phyloP scores from a whole-genome alignment of 2,888 invertebrate genomes.

The Caenorhabditis sp. region DNA sequence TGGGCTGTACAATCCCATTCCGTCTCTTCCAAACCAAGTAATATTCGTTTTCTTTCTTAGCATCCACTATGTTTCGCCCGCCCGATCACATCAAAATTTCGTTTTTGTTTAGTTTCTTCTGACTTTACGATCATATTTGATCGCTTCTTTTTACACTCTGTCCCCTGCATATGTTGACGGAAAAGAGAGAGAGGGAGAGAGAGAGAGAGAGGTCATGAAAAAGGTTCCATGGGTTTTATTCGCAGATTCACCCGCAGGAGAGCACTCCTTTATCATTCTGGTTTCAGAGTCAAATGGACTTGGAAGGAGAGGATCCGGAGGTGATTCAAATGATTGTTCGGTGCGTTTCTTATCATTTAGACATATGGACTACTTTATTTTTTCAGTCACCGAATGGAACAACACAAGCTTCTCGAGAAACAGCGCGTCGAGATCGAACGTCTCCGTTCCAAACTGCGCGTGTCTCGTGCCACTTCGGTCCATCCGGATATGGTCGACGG shows the following conservation, averaged over 20 bases:
- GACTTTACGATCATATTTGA: conserved; percentile 33
- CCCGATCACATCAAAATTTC: no score
- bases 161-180: conserved; percentile 1
- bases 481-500: conserved; percentile 34
- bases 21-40: no score
- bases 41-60: no score
- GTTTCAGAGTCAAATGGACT: conserved; percentile 52
- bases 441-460: conserved; percentile 44
- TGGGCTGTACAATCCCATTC: no score
- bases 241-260: neutral
- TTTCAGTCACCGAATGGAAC: conserved; percentile 59
- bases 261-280: neutral
- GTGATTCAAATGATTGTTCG: conserved; percentile 53
- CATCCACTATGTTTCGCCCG: no score
- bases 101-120: neutral
- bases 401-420: conserved; percentile 59
- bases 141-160: conserved; percentile 14
- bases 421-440: conserved; percentile 61
- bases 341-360: conserved; percentile 1
- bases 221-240: neutral
- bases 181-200: neutral
- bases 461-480: conserved; percentile 41
- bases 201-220: conserved; percentile 8
- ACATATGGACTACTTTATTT: neutral
- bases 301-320: conserved; percentile 59